phyloP scores from a whole-genome alignment of 2,888 invertebrate species.

The Heliconius hortense region DNA sequence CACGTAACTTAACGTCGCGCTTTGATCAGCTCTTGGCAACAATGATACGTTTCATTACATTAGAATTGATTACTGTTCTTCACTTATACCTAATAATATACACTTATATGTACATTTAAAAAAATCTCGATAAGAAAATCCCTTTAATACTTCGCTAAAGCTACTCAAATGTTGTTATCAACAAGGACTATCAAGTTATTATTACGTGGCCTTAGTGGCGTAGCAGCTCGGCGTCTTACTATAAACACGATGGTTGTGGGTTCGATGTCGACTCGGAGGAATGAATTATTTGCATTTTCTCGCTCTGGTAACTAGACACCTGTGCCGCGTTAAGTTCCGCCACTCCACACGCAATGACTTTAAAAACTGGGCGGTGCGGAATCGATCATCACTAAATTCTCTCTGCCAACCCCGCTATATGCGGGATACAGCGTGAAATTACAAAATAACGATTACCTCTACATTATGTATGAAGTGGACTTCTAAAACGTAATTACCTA shows the following conservation, averaged over 20 bases:
- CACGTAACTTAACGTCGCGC: not conserved
- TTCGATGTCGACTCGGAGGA: not conserved
- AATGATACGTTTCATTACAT: not conserved
- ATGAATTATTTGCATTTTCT: not conserved
- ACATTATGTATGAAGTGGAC: not conserved
- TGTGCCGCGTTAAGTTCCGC: not conserved
- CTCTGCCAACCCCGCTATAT: too few species aligned
- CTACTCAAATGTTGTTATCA: constrained; percentile 8
- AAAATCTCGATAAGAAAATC: not conserved
- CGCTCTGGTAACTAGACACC: not conserved
- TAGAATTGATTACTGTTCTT: not conserved
- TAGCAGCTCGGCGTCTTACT: not conserved
- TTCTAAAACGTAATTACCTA: not conserved
- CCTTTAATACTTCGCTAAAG: not conserved
- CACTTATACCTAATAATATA: not conserved
- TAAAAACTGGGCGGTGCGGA: not conserved
- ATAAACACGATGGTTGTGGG: not conserved
- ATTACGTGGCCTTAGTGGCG: not conserved
- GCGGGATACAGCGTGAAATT: not conserved
- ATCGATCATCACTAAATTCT: too few species aligned
- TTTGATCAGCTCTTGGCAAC: not conserved
- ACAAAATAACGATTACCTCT: not conserved
- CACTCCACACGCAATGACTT: not conserved
- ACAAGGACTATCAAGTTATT: not conserved
- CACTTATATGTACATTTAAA: not conserved